Conservation (phyloP, 2,888 invertebrate species). For the Epinotia bilunana region DNA sequence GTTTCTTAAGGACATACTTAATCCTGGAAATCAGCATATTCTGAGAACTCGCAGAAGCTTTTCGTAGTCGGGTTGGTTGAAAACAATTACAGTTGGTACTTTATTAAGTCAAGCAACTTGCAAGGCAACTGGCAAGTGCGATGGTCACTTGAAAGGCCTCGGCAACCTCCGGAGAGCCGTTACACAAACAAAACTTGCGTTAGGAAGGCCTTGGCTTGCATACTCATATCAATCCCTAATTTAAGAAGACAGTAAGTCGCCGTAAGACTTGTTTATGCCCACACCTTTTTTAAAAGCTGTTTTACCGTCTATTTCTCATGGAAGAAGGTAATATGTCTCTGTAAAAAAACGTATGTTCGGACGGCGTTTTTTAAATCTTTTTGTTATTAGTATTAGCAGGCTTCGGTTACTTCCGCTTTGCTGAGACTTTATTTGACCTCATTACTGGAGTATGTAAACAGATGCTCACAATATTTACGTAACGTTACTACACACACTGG, state of each 20-base stretch:
- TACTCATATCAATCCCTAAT: background rate
- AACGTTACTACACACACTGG: too few relatives aligned
- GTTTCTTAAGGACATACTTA: too few relatives aligned
- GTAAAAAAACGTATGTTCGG: too few relatives aligned
- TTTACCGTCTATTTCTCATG: background rate
- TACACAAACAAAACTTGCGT: constrained; percentile 19
- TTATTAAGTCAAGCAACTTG: constrained; percentile 6
- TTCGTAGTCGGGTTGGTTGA: too few relatives aligned
- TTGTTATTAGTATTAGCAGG: background rate
- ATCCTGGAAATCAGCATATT: too few relatives aligned
- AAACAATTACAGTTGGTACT: too few relatives aligned
- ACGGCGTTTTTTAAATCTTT: background rate
- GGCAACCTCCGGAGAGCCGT: constrained; percentile 12
- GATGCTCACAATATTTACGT: background rate
- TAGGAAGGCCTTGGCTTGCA: background rate
- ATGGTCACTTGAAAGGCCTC: constrained; percentile 1
- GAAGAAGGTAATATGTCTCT: background rate
- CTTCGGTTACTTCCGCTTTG: background rate
- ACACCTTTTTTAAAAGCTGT: background rate
- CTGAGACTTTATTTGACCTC: background rate
- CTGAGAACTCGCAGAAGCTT: too few relatives aligned
- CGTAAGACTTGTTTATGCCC: background rate
- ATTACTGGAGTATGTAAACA: background rate
- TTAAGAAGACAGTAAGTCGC: background rate
- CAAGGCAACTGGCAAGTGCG: background rate